These are phyloP conservation scores for Drosophila recens DNA, from an alignment of 2,888 invertebrate species.

Conservation along the genomic window DNA sequence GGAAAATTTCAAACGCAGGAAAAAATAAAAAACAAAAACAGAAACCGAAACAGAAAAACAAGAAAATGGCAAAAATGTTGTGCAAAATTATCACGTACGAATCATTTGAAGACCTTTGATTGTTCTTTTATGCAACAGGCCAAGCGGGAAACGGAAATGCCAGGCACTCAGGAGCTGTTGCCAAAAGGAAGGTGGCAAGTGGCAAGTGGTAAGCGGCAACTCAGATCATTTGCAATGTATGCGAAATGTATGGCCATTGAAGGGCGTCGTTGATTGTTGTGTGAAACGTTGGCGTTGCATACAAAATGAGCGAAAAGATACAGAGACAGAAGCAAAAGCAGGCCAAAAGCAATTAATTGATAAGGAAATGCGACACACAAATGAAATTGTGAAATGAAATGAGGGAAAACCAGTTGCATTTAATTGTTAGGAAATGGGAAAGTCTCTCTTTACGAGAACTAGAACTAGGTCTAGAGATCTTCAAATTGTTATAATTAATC, in stretches of 20 bases:
- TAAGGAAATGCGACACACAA: slow-evolving; percentile 47
- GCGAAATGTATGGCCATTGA: slow-evolving; percentile 48
- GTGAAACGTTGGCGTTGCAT: slow-evolving; percentile 64
- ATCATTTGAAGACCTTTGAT: slow-evolving; percentile 69
- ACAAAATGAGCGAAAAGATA: slow-evolving; percentile 55
- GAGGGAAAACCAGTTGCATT: slow-evolving; percentile 13
- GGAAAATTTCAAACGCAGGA: slow-evolving; percentile 52
- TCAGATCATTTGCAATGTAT: slow-evolving; percentile 68
- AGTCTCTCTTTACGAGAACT: slow-evolving; percentile 1
- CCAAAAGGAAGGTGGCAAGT: slow-evolving; percentile 4
- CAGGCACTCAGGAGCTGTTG: slow-evolving; percentile 25
- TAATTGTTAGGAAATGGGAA: slow-evolving; percentile 43
- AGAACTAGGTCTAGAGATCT: slow-evolving; percentile 26
- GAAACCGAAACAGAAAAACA: slow-evolving; percentile 3
- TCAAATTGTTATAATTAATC: slow-evolving; percentile 15
- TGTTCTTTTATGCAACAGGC: slow-evolving; percentile 77
- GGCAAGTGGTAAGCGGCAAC: slow-evolving; percentile 11
- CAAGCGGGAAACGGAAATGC: slow-evolving; percentile 71
- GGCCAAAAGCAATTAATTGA: slow-evolving; percentile 47
- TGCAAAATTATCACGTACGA: slow-evolving; percentile 73
- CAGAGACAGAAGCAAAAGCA: neutral
- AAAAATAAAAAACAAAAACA: slow-evolving; percentile 42
- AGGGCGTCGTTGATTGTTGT: slow-evolving; percentile 70
- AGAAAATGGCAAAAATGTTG: slow-evolving; percentile 52
- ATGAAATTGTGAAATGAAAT: slow-evolving; percentile 3